Conservation (phyloP, 2,113 vertebrate species). For the Sphyrna mokarran region DNA sequence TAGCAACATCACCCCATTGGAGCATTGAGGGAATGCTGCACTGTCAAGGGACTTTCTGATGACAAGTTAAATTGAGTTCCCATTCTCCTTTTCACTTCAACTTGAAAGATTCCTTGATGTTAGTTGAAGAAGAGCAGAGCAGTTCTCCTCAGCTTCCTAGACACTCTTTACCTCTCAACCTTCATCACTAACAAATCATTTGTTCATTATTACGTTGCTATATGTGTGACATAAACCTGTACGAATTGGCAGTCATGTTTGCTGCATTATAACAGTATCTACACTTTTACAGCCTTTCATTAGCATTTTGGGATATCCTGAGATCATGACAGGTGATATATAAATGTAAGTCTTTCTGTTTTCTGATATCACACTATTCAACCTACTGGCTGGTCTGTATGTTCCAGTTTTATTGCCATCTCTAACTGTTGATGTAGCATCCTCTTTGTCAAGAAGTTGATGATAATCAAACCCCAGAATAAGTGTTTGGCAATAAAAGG, state of each 20-base stretch:
- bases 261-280: neutral
- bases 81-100: neutral
- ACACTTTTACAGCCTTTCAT: no score
- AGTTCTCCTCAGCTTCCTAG: neutral
- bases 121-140: neutral
- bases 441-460: neutral
- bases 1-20: neutral
- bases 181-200: neutral
- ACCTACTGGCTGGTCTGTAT: neutral
- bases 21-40: neutral
- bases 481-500: neutral
- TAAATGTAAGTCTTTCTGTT: neutral
- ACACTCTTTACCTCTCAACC: neutral
- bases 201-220: neutral
- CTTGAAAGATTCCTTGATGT: neutral
- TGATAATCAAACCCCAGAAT: neutral
- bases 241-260: neutral
- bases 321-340: neutral
- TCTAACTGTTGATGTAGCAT: neutral
- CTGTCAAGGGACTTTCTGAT: neutral
- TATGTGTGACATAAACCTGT: neutral
- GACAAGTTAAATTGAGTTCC: neutral
- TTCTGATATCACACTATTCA: neutral
- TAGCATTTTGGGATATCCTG: no score
- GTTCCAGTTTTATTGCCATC: neutral